Conservation (phyloP, 2,888 invertebrate genomes). For the Erebia epiphron region DNA sequence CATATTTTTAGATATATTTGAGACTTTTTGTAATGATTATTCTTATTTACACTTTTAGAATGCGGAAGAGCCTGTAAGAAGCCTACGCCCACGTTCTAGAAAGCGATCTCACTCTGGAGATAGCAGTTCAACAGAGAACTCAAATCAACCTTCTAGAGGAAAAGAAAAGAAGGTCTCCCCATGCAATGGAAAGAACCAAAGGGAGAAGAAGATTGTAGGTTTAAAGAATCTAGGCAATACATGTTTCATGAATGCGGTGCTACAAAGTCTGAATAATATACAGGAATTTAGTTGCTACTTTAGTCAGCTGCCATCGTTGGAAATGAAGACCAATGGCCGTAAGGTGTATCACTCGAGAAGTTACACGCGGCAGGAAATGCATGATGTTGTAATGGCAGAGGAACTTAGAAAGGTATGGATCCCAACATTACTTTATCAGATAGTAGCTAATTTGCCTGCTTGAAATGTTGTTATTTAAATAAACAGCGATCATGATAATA, state of each 20-base stretch:
- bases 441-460: too few relatives aligned
- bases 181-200: slow-evolving; percentile 75
- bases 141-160: slow-evolving; percentile 51
- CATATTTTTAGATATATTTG: too few relatives aligned
- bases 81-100: slow-evolving; percentile 82
- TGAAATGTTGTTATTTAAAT: too few relatives aligned
- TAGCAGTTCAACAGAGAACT: slow-evolving; percentile 79
- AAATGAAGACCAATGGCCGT: slow-evolving; percentile 83
- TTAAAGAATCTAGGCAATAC: slow-evolving; percentile 92
- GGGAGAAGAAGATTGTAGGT: slow-evolving; percentile 87
- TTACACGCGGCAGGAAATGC: slow-evolving; percentile 84
- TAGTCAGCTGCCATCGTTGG: slow-evolving; percentile 89
- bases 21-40: neutral
- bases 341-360: slow-evolving; percentile 85
- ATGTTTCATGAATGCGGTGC: slow-evolving; percentile 93
- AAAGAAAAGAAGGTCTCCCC: slow-evolving; percentile 66
- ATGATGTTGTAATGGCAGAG: slow-evolving; percentile 89
- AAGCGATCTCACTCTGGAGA: slow-evolving; percentile 84
- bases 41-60: slow-evolving; percentile 49
- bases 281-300: slow-evolving; percentile 92
- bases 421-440: neutral
- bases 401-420: slow-evolving; percentile 86
- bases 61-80: slow-evolving; percentile 79
- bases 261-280: slow-evolving; percentile 92
- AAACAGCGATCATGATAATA: too few relatives aligned